Percentiles rank a stretch among this genome's conserved stretches.
phyloP scores from a whole-genome alignment of 1,140 invertebrate genomes.

The Pseudomyrmex pallidus region DNA sequence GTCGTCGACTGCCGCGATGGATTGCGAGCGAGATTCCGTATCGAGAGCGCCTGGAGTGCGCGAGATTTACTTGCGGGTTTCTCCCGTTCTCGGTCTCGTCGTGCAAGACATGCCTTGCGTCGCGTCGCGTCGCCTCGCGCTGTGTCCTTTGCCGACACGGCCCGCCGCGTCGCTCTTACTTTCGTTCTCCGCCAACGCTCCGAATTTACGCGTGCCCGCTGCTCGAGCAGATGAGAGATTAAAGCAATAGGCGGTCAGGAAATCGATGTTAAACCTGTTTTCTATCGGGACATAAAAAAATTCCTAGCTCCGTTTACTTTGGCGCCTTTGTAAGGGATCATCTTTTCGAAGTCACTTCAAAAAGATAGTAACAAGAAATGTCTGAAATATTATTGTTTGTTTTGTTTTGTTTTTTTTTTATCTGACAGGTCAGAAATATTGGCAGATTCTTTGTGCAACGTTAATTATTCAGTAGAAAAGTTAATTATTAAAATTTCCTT shows the following conservation, averaged over 20 bases:
- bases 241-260: neutral
- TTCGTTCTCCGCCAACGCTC: slow-evolving; percentile 32
- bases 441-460: too few relatives aligned
- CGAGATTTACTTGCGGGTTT: neutral
- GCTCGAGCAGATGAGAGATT: neutral
- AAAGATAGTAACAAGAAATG: too few relatives aligned
- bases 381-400: too few relatives aligned
- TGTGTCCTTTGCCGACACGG: neutral
- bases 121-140: neutral
- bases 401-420: too few relatives aligned
- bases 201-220: neutral
- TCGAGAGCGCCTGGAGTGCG: neutral
- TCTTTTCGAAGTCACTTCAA: too few relatives aligned
- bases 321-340: too few relatives aligned
- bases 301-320: neutral
- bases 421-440: too few relatives aligned
- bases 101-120: neutral
- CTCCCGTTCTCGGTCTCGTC: too few relatives aligned
- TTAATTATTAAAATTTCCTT: too few relatives aligned
- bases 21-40: slow-evolving; percentile 12
- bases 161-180: slow-evolving; percentile 31
- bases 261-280: neutral
- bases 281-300: neutral
- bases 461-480: too few relatives aligned
- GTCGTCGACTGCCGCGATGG: neutral